Evolutionary conservation across 92 coral and sea anemone genomes (phyloP).

Genomic region (Actinernus sp.): DNA sequence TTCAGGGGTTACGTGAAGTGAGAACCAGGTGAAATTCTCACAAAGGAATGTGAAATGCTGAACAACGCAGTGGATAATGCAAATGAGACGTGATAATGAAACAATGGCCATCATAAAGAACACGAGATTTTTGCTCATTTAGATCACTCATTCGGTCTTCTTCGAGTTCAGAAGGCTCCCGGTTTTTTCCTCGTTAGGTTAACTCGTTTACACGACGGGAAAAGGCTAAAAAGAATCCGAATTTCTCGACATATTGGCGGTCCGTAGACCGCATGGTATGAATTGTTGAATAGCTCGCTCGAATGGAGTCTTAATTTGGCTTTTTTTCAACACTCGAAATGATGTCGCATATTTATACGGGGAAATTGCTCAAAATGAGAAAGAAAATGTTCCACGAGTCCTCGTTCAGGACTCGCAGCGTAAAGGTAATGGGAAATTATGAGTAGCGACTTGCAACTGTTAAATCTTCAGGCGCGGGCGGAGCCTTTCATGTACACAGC

Average conservation of each 20-base stretch:
- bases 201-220: too few species aligned
- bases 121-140: constrained; percentile 1
- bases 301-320: too few species aligned
- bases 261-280: too few species aligned
- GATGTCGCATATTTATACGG: background rate
- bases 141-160: constrained; percentile 1
- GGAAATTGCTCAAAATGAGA: background rate
- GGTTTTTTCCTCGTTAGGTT: too few species aligned
- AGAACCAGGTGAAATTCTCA: constrained; percentile 13
- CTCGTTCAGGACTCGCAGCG: background rate
- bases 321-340: too few species aligned
- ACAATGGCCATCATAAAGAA: constrained; percentile 13
- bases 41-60: constrained; percentile 39
- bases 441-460: too few species aligned
- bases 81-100: constrained; percentile 22
- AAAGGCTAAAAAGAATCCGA: too few species aligned
- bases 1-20: constrained; percentile 6
- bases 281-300: too few species aligned
- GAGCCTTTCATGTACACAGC: too few species aligned
- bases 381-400: background rate
- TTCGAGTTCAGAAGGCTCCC: too few species aligned
- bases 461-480: too few species aligned
- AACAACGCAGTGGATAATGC: constrained; percentile 18
- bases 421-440: background rate
- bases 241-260: too few species aligned